Base-by-base conservation (phyloP, 1,140 invertebrate genomes). In the Gryon sp. region DNA sequence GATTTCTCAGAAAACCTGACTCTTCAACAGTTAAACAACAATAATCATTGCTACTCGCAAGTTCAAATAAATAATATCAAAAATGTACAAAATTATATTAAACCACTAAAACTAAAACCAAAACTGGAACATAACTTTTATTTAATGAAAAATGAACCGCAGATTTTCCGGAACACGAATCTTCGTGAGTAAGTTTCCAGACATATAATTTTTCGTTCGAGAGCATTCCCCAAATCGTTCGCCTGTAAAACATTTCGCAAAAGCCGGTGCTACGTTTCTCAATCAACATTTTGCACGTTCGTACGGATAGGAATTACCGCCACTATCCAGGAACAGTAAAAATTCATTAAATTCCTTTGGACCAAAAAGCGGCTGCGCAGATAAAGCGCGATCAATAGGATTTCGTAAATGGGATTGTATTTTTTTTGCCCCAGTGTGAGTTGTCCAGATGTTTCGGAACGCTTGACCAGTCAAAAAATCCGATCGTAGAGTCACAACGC, bases 401-500 rank as follows among this genome's bases (percentile, higher is more conserved):
- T 78, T 78, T 74, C 69, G 76, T 63, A 74, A 74, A 78, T 78
- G 63, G 76, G 65, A 78, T 78, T 78, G 65, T 74, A 74, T 69
- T 75, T 76, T 74, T n/a, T n/a, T n/a, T n/a, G n/a, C n/a, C n/a
- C 52, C 69, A 20, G 76, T 78, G 76, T 19, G 76, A 78, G 38
- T 48, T 38, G 53, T 30, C 76, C 76, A 78, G 76, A 74, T 78
- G 76, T 78, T 69, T 62, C 36, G 55, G 41, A n/a, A 63, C 53
- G 20, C n/a, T 63, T 24, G 57, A 16, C 14, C 34, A 45, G 50
- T 20, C 57, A 52, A 70, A 65, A 72, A 77, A 57, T 55, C 18
- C 55, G 68, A 72, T 77, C 45, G 75, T 41, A 72, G 75, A 72
- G 53, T 77, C 66, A 59, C 34, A 16, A 34, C 32, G 41, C 50